phyloP scores from a whole-genome alignment of 2,113 vertebrate genomes.

The Typhlomys cinereus region DNA sequence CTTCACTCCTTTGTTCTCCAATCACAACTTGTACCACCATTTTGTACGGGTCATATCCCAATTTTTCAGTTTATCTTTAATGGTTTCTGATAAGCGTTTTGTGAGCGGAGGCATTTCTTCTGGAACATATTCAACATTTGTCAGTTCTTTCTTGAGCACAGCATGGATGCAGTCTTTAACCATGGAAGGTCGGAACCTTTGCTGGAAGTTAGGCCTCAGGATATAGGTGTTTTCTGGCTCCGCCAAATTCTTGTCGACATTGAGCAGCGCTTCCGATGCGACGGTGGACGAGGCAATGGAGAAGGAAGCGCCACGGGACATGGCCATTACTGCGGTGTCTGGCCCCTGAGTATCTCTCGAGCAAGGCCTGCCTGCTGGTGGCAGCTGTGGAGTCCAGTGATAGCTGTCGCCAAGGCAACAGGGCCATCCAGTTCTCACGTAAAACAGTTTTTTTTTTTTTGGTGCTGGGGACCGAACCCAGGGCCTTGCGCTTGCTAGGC shows the following conservation, averaged over 20 bases:
- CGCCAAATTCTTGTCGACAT: neutral
- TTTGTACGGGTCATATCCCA: too few species aligned
- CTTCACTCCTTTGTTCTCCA: neutral
- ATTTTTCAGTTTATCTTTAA: too few species aligned
- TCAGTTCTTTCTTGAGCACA: neutral
- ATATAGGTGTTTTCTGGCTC: neutral
- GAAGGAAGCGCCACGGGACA: neutral
- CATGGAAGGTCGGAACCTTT: neutral
- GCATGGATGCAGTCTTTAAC: neutral
- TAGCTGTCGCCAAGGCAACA: slow-evolving; percentile 19
- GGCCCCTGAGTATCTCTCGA: fast-evolving
- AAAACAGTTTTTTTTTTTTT: too few species aligned
- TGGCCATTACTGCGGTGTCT: neutral
- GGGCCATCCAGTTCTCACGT: neutral
- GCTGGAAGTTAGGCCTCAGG: neutral
- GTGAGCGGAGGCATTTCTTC: neutral
- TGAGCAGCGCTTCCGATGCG: neutral
- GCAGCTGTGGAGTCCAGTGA: fast-evolving
- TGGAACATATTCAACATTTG: neutral
- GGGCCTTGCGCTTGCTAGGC: too few species aligned
- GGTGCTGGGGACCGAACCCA: too few species aligned
- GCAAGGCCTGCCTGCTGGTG: fast-evolving
- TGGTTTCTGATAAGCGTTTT: neutral
- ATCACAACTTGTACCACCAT: neutral
- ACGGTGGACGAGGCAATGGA: fast-evolving